These are phyloP conservation scores for Zoanthus sansibaricus DNA, from an alignment of 92 coral and sea anemone species.

Conservation along the genomic window DNA sequence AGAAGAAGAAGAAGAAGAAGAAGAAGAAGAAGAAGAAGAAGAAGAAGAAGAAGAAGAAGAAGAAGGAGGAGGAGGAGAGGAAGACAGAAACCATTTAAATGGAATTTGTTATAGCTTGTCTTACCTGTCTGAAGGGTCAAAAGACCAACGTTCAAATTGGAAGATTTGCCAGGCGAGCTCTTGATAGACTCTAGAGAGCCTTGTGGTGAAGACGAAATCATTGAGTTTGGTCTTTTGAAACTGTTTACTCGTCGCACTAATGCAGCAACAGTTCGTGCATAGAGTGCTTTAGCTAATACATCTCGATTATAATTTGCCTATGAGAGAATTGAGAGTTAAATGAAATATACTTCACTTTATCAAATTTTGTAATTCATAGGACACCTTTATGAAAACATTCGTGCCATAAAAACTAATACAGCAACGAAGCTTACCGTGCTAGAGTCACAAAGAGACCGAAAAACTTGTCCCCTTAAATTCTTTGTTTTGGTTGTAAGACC, in stretches of 20 bases:
- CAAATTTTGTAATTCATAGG: not conserved
- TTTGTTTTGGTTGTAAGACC: constrained; percentile 93
- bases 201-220: constrained; percentile 66
- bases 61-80: no score
- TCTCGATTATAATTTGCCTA: constrained; percentile 94
- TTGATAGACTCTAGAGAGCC: constrained; percentile 77
- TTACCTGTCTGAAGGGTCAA: constrained; percentile 65
- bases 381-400: not conserved
- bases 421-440: constrained; percentile 65
- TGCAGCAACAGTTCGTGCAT: constrained; percentile 89
- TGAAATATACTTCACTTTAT: not conserved
- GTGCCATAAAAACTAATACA: not conserved
- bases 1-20: no score
- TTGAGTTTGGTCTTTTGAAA: constrained; percentile 84
- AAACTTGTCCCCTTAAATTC: constrained; percentile 85
- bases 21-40: no score
- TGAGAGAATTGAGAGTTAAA: not conserved
- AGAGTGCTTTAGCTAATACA: constrained; percentile 85
- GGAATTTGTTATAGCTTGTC: no score
- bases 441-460: constrained; percentile 82
- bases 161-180: constrained; percentile 59
- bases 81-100: no score
- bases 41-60: no score
- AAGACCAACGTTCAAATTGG: constrained; percentile 56
- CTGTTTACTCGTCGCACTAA: constrained; percentile 92